These are phyloP conservation scores for Parasteatoda tepidariorum DNA, from an alignment of 1,140 invertebrate species.

Conservation along the genomic window DNA sequence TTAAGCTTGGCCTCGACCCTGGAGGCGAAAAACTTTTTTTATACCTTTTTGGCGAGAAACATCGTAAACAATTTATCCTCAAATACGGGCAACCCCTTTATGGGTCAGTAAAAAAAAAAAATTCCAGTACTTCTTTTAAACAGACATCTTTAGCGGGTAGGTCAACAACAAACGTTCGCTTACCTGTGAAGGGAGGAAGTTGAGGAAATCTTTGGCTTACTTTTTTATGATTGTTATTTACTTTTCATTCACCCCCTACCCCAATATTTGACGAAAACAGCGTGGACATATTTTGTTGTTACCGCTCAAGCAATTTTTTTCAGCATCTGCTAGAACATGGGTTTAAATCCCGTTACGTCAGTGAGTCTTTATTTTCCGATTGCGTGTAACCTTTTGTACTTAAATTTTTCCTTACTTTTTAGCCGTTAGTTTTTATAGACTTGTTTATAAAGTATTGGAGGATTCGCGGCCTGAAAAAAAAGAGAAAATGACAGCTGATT, in stretches of 20 bases:
- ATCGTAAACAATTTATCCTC: neutral
- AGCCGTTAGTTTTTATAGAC: conserved; percentile 56
- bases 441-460: conserved; percentile 38
- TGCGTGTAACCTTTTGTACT: conserved; percentile 26
- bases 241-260: neutral
- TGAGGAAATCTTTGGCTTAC: neutral
- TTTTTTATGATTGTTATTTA: neutral
- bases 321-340: conserved; percentile 31
- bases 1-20: conserved; percentile 22
- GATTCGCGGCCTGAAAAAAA: neutral
- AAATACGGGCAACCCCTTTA: conserved; percentile 42
- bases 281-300: conserved; percentile 35
- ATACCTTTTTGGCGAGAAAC: conserved; percentile 13
- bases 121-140: conserved; percentile 21
- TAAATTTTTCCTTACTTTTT: neutral
- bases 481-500: conserved; percentile 32
- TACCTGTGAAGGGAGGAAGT: conserved; percentile 20
- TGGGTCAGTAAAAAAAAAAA: conserved; percentile 48
- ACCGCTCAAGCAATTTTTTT: conserved; percentile 20
- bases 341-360: conserved; percentile 35
- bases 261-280: conserved; percentile 35
- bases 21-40: neutral
- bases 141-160: conserved; percentile 14
- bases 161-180: conserved; percentile 50
- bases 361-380: conserved; percentile 31